Evolutionary conservation across 2,797 vertebrate species (phyloP), one percentile per base, ranked within the genome.

Genomic region (Spheniscus humboldti): DNA sequence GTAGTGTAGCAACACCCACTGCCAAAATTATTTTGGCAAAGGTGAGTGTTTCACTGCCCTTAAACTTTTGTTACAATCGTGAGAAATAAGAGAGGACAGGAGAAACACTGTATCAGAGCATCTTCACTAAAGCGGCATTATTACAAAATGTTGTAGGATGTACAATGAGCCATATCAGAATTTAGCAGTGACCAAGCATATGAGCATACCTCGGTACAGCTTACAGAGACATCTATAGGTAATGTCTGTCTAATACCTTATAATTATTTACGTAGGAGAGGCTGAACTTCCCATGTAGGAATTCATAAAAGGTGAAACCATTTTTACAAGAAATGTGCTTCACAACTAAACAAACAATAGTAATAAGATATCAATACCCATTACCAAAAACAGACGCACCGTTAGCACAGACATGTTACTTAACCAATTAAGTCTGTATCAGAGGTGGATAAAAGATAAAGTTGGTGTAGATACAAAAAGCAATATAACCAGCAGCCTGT

Each of bases 251-350:
- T 91, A 76, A 93, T 43, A 94, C 47, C 73, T 86, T 63, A 25
- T 78, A 94, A 97, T 97, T 95, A 97, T 95, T 94, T 88, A 93
- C 13, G 7, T 48, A 86, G 89, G 62, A 81, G 39, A 92, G 64
- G 78, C 90, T 96, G 95, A 94, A 97, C 94, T 97, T 96, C 90
- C 82, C 86, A 95, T 47, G 69, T 23, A 94, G 90, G 89, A 95
- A 97, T 95, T 37, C 52, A 86, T 35, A 77, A 37, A 87, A 94
- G 43, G 62, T 63, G 55, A 53, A 92, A 97, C 94, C 94, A n/a
- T 78, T 96, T 95, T 91, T 52, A 79, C 41, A 55, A 74, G 73
- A 63, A 94, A 92, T 18, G 31, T 35, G 45, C 88, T 97, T 97
- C 41, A 74, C 83, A 96, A 66, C 63, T 80, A 52, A 86, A 79